phyloP scores from a whole-genome alignment of 2,888 invertebrate genomes.

The Macropis europaea region DNA sequence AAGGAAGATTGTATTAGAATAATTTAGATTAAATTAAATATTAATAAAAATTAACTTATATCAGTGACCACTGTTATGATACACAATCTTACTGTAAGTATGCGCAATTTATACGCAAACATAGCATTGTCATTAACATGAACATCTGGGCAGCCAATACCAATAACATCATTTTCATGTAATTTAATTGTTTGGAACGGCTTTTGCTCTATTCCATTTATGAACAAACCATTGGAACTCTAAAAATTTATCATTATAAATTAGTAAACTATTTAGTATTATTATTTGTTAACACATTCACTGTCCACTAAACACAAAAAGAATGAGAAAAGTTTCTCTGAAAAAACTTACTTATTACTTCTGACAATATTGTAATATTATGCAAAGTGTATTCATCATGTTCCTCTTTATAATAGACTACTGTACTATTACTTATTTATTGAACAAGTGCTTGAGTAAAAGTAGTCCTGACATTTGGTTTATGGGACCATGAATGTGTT shows the following conservation, averaged over 20 bases:
- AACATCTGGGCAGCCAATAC: conserved; percentile 79
- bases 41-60: background rate
- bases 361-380: too few species aligned
- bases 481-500: too few species aligned
- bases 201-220: conserved; percentile 80
- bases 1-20: background rate
- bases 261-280: background rate
- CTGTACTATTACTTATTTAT: too few species aligned
- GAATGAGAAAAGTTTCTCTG: too few species aligned
- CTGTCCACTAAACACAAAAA: too few species aligned
- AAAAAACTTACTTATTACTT: too few species aligned
- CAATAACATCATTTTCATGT: conserved; percentile 81
- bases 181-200: conserved; percentile 77
- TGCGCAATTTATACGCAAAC: conserved; percentile 51
- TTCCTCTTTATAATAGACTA: too few species aligned
- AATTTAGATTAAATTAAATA: background rate
- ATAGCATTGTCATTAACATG: background rate
- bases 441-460: too few species aligned
- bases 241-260: conserved; percentile 70
- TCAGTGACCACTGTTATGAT: background rate
- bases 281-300: too few species aligned
- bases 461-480: too few species aligned
- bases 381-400: too few species aligned
- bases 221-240: conserved; percentile 84
- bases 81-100: conserved; percentile 28